Evolutionary conservation across 1,140 invertebrate genomes (phyloP), one percentile per base, ranked within the genome.

Genomic region (Pogonognathellus flavescens): DNA sequence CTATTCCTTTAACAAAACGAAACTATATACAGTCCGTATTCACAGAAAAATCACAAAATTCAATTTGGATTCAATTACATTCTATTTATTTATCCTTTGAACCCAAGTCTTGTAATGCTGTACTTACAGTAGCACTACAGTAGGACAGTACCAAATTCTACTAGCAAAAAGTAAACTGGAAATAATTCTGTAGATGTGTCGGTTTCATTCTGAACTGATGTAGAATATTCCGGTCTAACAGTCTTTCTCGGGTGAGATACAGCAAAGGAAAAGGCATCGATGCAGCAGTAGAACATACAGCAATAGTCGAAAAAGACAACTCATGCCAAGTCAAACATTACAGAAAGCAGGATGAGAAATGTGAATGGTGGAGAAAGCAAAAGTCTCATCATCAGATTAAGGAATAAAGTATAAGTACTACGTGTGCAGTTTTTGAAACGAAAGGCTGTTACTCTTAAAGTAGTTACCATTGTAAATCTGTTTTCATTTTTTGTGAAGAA

Each of bases 401-500:
- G 25, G 31, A 18, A 41, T 41, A 57, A 57, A 14, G 53, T 2
- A 13, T 57, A n/a, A 14, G 53, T n/a, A 57, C 53, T 14, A 57
- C 11, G 11, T 14, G 9, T 76, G 41, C 25, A 49, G 11, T 31
- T 41, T 76, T 76, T 13, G 25, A 31, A 18, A n/a, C n/a, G n/a
- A 76, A 76, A 76, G 70, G 8, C 41, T 76, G 49, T 57, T 18
- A 22, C 80, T 25, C 80, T 60, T 25, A 25, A 41, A 80, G 2
- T 3, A 13, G 89, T 92, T 92, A 94, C 94, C 91, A 97, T 90
- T 9, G 96, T 95, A 90, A 95, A 96, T 49, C 94, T 93, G 90
- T 97, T 95, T 89, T 95, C 94, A 89, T 96, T 96, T 90, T 97
- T 95, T 11, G 95, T 95, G 84, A 97, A 93, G 0, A 95, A 94